Evolutionary conservation across 2,888 invertebrate species (phyloP).

Genomic region (Globia sparganii): DNA sequence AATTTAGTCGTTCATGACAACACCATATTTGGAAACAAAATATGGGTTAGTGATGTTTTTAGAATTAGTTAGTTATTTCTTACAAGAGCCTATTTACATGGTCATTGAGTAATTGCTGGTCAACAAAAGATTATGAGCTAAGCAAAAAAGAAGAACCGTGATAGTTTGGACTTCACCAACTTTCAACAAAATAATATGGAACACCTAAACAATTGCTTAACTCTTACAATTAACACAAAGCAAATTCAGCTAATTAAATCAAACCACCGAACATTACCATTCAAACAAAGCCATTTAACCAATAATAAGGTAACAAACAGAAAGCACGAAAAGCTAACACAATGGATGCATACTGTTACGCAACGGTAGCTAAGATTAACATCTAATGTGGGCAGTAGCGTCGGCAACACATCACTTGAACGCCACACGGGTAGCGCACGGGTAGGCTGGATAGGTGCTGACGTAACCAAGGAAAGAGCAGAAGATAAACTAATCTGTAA

Average conservation of each 20-base stretch:
- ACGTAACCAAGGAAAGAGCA: conserved; percentile 22
- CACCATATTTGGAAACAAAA: conserved; percentile 35
- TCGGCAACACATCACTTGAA: conserved; percentile 63
- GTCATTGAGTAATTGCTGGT: not conserved
- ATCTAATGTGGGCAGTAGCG: conserved; percentile 72
- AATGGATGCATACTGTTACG: conserved; percentile 59
- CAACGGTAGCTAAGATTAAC: conserved; percentile 68
- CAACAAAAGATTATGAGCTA: not conserved
- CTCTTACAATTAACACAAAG: not conserved
- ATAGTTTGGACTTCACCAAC: not conserved
- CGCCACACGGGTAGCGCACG: conserved; percentile 55
- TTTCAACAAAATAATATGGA: not conserved
- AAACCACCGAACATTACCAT: conserved; percentile 29
- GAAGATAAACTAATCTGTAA: conserved; percentile 24
- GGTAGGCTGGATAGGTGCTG: conserved; percentile 33
- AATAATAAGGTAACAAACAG: conserved; percentile 49
- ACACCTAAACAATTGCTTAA: not conserved
- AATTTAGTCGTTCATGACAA: conserved; percentile 48
- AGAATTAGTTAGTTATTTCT: not conserved
- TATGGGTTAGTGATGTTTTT: conserved; percentile 32
- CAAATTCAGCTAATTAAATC: conserved; percentile 36
- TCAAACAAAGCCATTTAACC: conserved; percentile 33
- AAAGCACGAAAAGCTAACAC: conserved; percentile 55
- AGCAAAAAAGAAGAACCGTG: not conserved
- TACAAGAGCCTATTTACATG: not conserved